A percentile compares a stretch with the other conserved stretches of the same genome.
Evolutionary conservation across 1,140 invertebrate genomes (phyloP).

Genomic region (Ptiloglossa arizonensis): DNA sequence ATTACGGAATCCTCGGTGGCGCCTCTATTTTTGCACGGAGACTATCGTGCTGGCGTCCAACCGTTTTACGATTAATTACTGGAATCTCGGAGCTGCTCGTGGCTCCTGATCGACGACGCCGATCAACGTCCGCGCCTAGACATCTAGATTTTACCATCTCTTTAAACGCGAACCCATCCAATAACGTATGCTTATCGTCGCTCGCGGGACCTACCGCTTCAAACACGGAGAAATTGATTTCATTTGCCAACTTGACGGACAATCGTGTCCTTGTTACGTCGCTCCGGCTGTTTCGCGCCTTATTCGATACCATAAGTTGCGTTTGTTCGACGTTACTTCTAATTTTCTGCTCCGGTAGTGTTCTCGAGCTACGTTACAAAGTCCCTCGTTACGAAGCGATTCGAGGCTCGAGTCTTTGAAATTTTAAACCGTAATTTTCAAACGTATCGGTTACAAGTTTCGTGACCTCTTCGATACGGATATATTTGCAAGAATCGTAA

Average conservation of each 20-base stretch:
- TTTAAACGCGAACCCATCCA: not conserved
- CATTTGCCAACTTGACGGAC: not conserved
- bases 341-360: no score
- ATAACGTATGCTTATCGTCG: constrained; percentile 15
- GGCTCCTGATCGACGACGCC: not conserved
- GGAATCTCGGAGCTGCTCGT: constrained; percentile 15
- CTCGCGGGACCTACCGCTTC: not conserved
- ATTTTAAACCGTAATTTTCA: no score
- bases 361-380: no score
- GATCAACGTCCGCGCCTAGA: constrained; percentile 26
- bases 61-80: constrained; percentile 56
- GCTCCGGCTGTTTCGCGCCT: not conserved
- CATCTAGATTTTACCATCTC: constrained; percentile 26
- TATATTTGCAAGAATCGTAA: no score
- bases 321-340: no score
- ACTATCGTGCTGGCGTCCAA: constrained; percentile 23
- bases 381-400: no score
- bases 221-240: not conserved
- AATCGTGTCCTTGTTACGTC: not conserved
- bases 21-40: constrained; percentile 52
- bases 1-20: constrained; percentile 54
- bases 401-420: no score
- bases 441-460: no score
- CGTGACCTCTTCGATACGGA: no score
- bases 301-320: not conserved